Conservation (phyloP, 1,140 invertebrate species). For the Nixonia krombeini region DNA sequence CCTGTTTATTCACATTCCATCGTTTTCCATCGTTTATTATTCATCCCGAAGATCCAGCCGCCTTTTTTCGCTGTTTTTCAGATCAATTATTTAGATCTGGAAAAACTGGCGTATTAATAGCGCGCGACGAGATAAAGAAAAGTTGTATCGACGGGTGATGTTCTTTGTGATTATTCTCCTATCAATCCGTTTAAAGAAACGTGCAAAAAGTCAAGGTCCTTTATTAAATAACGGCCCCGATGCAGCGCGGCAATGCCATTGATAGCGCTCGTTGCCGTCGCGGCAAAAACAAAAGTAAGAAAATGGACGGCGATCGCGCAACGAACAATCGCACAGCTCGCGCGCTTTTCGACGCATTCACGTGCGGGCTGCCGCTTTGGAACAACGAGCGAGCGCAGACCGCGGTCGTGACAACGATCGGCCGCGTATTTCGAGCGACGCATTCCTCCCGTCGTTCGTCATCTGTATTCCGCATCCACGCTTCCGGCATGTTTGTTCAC, state of each 20-base stretch:
- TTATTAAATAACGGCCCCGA: slow-evolving; percentile 20
- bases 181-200: slow-evolving; percentile 33
- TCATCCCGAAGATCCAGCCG: too few species aligned
- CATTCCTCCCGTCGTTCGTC: too few species aligned
- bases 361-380: too few species aligned
- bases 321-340: too few species aligned
- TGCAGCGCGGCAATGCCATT: slow-evolving; percentile 8
- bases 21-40: too few species aligned
- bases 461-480: background rate
- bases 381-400: too few species aligned
- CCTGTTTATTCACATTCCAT: too few species aligned
- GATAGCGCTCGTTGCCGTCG: slow-evolving; percentile 14
- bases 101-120: slow-evolving; percentile 10
- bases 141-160: slow-evolving; percentile 11
- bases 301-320: too few species aligned
- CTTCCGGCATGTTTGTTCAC: background rate
- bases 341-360: too few species aligned
- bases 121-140: slow-evolving; percentile 13
- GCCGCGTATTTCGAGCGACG: too few species aligned
- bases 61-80: background rate
- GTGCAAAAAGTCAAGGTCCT: slow-evolving; percentile 50
- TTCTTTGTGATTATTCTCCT: slow-evolving; percentile 18
- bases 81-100: background rate
- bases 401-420: too few species aligned
- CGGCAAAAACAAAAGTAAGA: slow-evolving; percentile 10